Base-by-base conservation (phyloP, 2,797 vertebrate genomes). In the Danio aesculapii region DNA sequence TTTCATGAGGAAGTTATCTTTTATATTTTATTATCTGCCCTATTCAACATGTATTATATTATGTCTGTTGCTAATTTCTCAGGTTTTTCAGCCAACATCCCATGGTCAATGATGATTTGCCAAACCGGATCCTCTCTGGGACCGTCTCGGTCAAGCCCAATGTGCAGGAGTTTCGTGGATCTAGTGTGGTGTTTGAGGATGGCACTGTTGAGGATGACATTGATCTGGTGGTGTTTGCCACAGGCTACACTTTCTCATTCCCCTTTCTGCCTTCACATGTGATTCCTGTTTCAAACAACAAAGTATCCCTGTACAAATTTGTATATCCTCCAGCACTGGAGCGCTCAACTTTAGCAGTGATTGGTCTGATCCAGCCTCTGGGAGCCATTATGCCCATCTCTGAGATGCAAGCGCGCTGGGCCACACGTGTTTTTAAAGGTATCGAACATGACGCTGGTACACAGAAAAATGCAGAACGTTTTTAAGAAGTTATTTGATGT, bases 401-500 rank as follows among this genome's bases (percentile, higher is more conserved):
- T 70, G 94, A 96, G 88, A 92, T 95, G 76, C 95, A 96, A 84
- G 91, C 91, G 47, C 92, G 94, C 47, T 94, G 93, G 93, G 95
- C 93, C 49, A 93, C 92, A 0, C 88, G 93, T 3, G 92, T 96
- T 78, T 95, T 96, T 67, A 95, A 95, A 91, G 94, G 95, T 96
- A 81, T 7, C 14, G 43, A 59, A 49, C 12, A 50, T 13, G 7
- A 9, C 4, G 5, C 14, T 58, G 14, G 44, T 66, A 14, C 41
- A 46, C 6, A 14, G 4, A 46, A n/a, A 50, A 17, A 6, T 62
- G n/a, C 8, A 19, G 6, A 16, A 5, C 19, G 6, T 52, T 39
- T 14, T 50, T 49, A n/a, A 17, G 1, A 30, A 1, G 30, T 30
- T 30, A 30, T 30, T 1, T 30, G 30, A 30, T 30, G 3, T 30